Conservation (phyloP, 2,113 vertebrate species). For the Mus spicilegus region DNA sequence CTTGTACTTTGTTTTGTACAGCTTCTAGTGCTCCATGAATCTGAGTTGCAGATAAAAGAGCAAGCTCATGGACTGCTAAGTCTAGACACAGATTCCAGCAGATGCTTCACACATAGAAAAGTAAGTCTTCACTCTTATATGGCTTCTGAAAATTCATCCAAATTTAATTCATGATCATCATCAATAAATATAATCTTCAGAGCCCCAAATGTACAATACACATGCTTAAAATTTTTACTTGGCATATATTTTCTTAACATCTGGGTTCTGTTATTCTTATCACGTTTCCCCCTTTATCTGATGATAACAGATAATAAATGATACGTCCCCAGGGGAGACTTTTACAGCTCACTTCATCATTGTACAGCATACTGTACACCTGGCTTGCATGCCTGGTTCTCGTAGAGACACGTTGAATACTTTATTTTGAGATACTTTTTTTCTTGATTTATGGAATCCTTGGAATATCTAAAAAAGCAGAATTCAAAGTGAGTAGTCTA, state of each 20-base stretch:
- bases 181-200: conserved; percentile 60
- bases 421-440: conserved; percentile 63
- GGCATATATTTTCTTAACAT: conserved; percentile 48
- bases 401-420: conserved; percentile 33
- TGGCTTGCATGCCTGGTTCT: not conserved
- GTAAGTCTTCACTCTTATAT: conserved; percentile 16
- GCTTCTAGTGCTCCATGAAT: not conserved
- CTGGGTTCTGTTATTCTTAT: conserved; percentile 57
- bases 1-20: not conserved
- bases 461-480: conserved; percentile 43
- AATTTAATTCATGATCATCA: conserved; percentile 55
- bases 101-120: conserved; percentile 28
- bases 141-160: not conserved
- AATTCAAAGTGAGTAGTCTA: conserved; percentile 34
- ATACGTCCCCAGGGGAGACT: not conserved
- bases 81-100: not conserved
- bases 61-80: not conserved
- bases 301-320: conserved; percentile 60
- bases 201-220: conserved; percentile 33
- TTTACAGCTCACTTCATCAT: not conserved
- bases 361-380: conserved; percentile 1
- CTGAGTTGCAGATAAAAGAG: not conserved
- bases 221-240: conserved; percentile 23
- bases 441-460: conserved; percentile 57
- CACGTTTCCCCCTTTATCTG: conserved; percentile 39